These are phyloP conservation scores for Mylabris sibirica DNA, from an alignment of 2,888 invertebrate species.

Conservation along the genomic window DNA sequence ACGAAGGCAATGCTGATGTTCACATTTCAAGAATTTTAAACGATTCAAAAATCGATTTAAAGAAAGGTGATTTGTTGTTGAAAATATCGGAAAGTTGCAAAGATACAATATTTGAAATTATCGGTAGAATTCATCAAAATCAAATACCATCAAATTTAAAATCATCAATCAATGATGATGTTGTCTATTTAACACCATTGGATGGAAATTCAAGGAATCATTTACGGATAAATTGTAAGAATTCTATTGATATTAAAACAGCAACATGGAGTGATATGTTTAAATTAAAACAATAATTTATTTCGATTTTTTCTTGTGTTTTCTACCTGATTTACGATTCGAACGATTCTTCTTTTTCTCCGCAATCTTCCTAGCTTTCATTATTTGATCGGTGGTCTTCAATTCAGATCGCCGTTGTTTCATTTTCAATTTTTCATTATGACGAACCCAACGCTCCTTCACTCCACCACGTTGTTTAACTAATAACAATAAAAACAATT, in stretches of 20 bases:
- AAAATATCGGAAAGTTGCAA: slow-evolving; percentile 51
- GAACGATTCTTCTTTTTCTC: slow-evolving; percentile 69
- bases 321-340: slow-evolving; percentile 62
- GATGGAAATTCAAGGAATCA: slow-evolving; percentile 25
- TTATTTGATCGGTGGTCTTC: slow-evolving; percentile 77
- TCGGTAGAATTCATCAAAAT: slow-evolving; percentile 32
- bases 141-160: background rate
- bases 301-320: slow-evolving; percentile 45
- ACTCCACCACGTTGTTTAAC: slow-evolving; percentile 38
- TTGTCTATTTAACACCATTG: slow-evolving; percentile 38
- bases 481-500: slow-evolving; percentile 36
- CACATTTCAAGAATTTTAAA: slow-evolving; percentile 54
- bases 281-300: slow-evolving; percentile 35
- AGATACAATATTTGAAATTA: slow-evolving; percentile 45
- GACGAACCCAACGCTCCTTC: slow-evolving; percentile 75
- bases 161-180: slow-evolving; percentile 14
- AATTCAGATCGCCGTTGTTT: slow-evolving; percentile 70
- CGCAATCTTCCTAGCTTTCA: slow-evolving; percentile 73
- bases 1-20: slow-evolving; percentile 52
- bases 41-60: slow-evolving; percentile 51
- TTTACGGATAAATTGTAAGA: slow-evolving; percentile 42
- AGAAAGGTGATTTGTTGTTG: slow-evolving; percentile 49
- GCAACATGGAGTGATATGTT: slow-evolving; percentile 51
- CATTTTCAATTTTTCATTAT: slow-evolving; percentile 75
- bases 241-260: slow-evolving; percentile 43